Conservation (phyloP, 2,888 invertebrate species). For the Oasisia sp. region DNA sequence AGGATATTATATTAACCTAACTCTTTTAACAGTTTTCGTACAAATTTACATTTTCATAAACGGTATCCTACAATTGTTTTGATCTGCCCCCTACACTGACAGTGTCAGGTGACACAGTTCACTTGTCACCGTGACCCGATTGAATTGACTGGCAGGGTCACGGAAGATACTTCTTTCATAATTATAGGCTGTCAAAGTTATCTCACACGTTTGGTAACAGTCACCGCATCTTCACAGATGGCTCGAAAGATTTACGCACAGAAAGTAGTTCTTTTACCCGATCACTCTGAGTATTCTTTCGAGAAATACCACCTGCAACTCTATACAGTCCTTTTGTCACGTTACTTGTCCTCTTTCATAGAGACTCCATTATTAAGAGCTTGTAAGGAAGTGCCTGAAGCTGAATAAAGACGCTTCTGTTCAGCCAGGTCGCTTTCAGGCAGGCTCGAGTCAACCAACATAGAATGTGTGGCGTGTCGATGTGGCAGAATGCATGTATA, state of each 20-base stretch:
- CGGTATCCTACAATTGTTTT: no score
- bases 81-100: no score
- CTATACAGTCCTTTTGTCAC: neutral
- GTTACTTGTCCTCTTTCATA: neutral
- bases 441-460: neutral
- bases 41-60: no score
- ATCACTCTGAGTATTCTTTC: neutral
- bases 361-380: neutral
- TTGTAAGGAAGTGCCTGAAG: neutral
- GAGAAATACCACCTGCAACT: neutral
- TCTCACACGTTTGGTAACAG: neutral
- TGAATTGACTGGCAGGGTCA: no score
- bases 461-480: neutral
- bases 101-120: no score
- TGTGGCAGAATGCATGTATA: neutral
- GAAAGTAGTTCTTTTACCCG: neutral
- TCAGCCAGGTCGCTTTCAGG: neutral
- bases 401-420: neutral
- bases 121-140: no score
- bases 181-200: neutral
- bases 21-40: no score
- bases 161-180: no score
- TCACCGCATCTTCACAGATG: neutral
- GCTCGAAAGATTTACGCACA: neutral
- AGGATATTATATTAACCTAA: no score